Evolutionary conservation across 2,888 invertebrate genomes (phyloP).

Genomic region (Drosophila ezoana): DNA sequence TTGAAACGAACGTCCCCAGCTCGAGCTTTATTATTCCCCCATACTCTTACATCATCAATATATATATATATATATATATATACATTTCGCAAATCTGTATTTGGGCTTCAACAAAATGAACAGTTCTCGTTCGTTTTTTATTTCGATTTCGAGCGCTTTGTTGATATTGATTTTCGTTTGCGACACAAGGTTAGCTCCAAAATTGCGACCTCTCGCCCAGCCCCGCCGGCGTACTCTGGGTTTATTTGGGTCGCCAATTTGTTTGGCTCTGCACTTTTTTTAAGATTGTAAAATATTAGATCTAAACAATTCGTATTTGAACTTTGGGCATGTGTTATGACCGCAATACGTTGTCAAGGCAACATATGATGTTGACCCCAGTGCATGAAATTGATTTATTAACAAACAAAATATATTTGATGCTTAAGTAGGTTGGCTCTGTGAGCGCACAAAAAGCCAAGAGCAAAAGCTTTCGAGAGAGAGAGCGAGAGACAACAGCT

Average conservation of each 20-base stretch:
- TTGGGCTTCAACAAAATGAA: no score
- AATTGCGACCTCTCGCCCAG: conserved; percentile 3
- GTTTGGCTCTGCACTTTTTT: conserved; percentile 6
- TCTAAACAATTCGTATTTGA: conserved; percentile 34
- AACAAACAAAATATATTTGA: conserved; percentile 1
- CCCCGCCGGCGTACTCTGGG: conserved; percentile 16
- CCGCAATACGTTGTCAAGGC: conserved; percentile 28
- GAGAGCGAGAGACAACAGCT: not conserved
- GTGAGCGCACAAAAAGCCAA: conserved; percentile 5
- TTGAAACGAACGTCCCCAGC: no score
- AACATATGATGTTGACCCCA: conserved; percentile 9
- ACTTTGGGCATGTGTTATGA: conserved; percentile 47
- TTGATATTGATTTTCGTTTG: conserved; percentile 41
- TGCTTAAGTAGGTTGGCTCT: not conserved
- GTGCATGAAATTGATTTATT: conserved; percentile 28
- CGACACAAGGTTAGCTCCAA: conserved; percentile 10
- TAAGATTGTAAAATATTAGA: not conserved
- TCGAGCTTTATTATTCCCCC: no score
- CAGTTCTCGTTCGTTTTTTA: not conserved
- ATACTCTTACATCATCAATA: no score
- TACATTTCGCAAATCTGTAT: no score
- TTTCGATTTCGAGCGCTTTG: conserved; percentile 12
- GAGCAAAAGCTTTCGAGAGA: conserved; percentile 3
- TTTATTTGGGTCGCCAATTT: not conserved
- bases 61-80: no score